Base-by-base conservation (phyloP, 2,797 vertebrate species). In the Trichosurus vulpecula region DNA sequence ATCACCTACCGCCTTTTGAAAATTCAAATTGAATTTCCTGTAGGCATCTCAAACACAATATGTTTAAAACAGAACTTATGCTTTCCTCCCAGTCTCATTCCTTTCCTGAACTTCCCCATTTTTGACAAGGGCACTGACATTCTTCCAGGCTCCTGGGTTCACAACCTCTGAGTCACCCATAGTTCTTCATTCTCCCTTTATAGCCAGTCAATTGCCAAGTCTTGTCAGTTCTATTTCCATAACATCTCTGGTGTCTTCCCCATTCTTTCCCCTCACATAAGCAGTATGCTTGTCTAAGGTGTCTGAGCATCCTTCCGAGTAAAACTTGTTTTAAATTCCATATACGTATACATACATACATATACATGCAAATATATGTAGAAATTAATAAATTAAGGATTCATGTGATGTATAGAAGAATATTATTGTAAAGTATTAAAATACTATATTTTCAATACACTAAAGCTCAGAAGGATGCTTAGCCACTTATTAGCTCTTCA, bases 401-500 rank as follows among this genome's bases (percentile, higher is more conserved):
- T 96, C 91, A 93, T 53, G 4, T 93, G 52, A 93, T 25, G 90
- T 94, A 16, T 91, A 91, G 91, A 96, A 96, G 90, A 96, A 93
- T 90, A 66, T 97, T 97, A 96, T 91, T 94, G n/a, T 97, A 95
- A 91, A 94, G 95, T 97, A 97, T 97, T 95, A 97, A 97, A 97
- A 92, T 95, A 54, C 96, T 96, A 94, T 95, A 97, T 41, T n/a
- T 81, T 47, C 16, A 47, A 41, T 92, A 93, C 97, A 94, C 95
- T 95, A 92, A 97, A 97, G 97, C 96, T 96, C 96, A 98, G 96
- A 97, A 95, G 96, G 96, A 96, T 53, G 97, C 92, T 97, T 96
- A 97, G 97, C 96, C 52, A 31, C 52, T 90, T 90, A 90, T 35
- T 90, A 90, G 89, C 47, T 97, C 96, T 97, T 98, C 97, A 97